These are phyloP conservation scores for Lutraria lutraria DNA, from an alignment of 2,888 invertebrate genomes.

Conservation along the genomic window DNA sequence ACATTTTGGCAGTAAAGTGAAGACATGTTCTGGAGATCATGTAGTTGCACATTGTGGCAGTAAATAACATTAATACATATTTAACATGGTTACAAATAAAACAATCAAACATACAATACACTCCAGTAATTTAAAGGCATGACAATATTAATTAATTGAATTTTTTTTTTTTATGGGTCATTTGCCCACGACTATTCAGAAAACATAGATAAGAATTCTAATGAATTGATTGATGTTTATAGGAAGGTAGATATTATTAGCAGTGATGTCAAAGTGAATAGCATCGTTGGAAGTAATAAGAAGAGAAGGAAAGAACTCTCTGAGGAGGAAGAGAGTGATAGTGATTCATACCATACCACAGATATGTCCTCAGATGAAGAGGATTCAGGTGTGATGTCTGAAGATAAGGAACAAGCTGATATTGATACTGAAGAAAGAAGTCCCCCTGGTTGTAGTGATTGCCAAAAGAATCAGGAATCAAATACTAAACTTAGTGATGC, in stretches of 20 bases:
- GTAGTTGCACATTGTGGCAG: too few relatives aligned
- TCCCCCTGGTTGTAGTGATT: slow-evolving; percentile 10
- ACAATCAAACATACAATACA: too few relatives aligned
- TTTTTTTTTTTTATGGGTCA: too few relatives aligned
- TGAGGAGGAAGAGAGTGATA: slow-evolving; percentile 64
- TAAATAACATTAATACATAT: too few relatives aligned
- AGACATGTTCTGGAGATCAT: too few relatives aligned
- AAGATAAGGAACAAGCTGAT: slow-evolving; percentile 48
- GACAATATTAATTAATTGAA: too few relatives aligned
- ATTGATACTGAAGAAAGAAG: slow-evolving; percentile 8
- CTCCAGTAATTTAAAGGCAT: too few relatives aligned
- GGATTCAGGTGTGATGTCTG: slow-evolving; percentile 65
- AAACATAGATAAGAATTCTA: too few relatives aligned
- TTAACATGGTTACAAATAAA: too few relatives aligned
- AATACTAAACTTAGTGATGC: neutral
- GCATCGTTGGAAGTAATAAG: slow-evolving; percentile 76
- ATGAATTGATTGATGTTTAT: neutral
- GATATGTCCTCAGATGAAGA: slow-evolving; percentile 83
- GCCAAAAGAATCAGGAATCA: slow-evolving; percentile 33
- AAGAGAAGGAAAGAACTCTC: slow-evolving; percentile 44
- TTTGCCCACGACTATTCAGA: too few relatives aligned
- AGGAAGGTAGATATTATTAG: neutral
- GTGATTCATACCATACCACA: slow-evolving; percentile 80
- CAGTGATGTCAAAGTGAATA: slow-evolving; percentile 70
- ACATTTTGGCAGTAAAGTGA: too few relatives aligned